Evolutionary conservation across 2,797 vertebrate species (phyloP).

Genomic region (Monodelphis domestica): DNA sequence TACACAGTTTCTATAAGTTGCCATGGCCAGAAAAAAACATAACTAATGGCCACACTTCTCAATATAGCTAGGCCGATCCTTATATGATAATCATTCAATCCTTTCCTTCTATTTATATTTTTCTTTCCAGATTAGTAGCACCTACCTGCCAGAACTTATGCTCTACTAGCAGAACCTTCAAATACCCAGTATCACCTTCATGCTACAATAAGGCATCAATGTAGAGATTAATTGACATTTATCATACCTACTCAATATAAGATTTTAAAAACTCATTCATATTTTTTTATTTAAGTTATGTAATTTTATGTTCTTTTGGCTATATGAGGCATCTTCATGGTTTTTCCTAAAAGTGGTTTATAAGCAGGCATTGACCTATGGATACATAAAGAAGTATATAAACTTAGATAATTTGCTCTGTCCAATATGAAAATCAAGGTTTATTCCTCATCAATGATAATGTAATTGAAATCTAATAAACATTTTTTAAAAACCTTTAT

Average conservation of each 20-base stretch:
- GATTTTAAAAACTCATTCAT: slow-evolving; percentile 10
- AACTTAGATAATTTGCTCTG: neutral
- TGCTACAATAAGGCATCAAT: neutral
- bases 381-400: neutral
- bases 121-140: neutral
- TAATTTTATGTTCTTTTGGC: neutral
- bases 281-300: neutral
- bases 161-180: neutral
- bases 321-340: neutral
- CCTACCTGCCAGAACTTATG: neutral
- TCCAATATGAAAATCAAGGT: neutral
- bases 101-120: neutral
- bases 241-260: neutral
- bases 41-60: neutral
- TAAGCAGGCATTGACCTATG: neutral
- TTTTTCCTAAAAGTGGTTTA: neutral
- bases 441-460: too few relatives aligned
- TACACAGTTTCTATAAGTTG: neutral
- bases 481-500: too few relatives aligned
- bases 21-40: neutral
- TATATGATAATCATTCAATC: neutral
- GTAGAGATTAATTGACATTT: neutral
- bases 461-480: neutral
- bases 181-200: neutral
- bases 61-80: neutral